Conservation (phyloP, 37 sponge, comb jelly and placozoan genomes). For the Haliclona indistincta region DNA sequence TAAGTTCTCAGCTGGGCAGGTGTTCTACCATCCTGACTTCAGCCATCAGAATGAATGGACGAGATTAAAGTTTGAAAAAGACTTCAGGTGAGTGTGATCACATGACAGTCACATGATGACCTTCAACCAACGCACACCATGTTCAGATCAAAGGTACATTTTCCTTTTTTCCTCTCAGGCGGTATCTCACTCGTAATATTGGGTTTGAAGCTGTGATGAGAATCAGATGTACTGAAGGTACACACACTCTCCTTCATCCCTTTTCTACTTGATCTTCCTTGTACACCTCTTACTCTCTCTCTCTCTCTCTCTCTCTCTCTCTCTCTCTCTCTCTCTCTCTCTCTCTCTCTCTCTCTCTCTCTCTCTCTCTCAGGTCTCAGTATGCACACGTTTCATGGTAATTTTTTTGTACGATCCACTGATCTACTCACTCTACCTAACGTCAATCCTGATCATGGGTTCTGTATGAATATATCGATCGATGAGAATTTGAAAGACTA, state of each 20-base stretch:
- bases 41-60: constrained; percentile 42
- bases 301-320: not conserved
- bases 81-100: constrained; percentile 71
- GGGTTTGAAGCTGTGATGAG: constrained; percentile 99
- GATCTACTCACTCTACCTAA: constrained; percentile 69
- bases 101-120: too few species aligned
- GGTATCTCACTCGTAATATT: constrained; percentile 87
- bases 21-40: constrained; percentile 89
- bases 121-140: too few species aligned
- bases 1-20: constrained; percentile 91
- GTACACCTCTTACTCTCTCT: constrained; percentile 8
- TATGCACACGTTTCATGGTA: constrained; percentile 95
- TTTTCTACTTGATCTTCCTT: too few species aligned
- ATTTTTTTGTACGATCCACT: constrained; percentile 96
- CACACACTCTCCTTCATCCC: too few species aligned
- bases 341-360: not conserved
- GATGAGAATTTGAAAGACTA: constrained; percentile 93
- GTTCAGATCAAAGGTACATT: too few species aligned
- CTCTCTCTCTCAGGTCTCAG: constrained; percentile 65
- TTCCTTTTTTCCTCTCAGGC: constrained; percentile 25
- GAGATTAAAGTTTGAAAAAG: constrained; percentile 58
- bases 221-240: constrained; percentile 91
- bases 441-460: constrained; percentile 89
- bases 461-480: constrained; percentile 84
- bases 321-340: not conserved